Evolutionary conservation across 2,888 invertebrate genomes (phyloP), one percentile per base, ranked within the genome.

Genomic region (Aspidiotus rigidus): DNA sequence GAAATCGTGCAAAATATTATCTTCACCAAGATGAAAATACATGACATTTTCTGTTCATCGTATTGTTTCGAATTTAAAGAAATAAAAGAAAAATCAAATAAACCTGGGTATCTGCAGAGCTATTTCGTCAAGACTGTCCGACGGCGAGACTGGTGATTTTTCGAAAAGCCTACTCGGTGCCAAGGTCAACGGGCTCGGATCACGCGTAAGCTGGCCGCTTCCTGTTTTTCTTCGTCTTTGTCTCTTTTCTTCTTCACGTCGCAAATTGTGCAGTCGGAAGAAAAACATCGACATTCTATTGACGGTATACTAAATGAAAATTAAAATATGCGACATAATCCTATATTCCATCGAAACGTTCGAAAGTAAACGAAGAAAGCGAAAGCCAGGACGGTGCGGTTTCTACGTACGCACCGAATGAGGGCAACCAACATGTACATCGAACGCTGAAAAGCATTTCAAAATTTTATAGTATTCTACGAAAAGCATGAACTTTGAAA

Each of bases 91-190:
- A 28, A 59, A 59, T 59, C 15, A 77, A 79, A 17, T 2, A 64
- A 80, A 93, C 93, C 93, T 93, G 80, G 93, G 93, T 81, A 93
- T 93, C 79, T 91, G 90, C 76, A 90, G 85, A 73, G 92, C 92
- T 79, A 93, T 89, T 81, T 93, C 92, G 80, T 93, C 93, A 77
- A 93, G 83, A 77, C 89, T 90, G 83, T 93, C 93, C 75, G 89
- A 84, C 61, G 92, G 91, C 76, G 86, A 88, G 78, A 90, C 84
- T 74, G 90, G 90, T 70, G 90, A 87, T 73, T 86, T 83, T 81
- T 93, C 93, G 78, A 89, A 90, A 76, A 92, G 84, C 72, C 89
- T 84, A 75, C 90, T 90, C 57, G 90, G 90, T 62, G 86, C 88
- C 75, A 85, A 77, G 59, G 87, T 87, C 74, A 88, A 78, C 61